Conservation (phyloP, 1,140 invertebrate species). For the Triops longicaudatus region DNA sequence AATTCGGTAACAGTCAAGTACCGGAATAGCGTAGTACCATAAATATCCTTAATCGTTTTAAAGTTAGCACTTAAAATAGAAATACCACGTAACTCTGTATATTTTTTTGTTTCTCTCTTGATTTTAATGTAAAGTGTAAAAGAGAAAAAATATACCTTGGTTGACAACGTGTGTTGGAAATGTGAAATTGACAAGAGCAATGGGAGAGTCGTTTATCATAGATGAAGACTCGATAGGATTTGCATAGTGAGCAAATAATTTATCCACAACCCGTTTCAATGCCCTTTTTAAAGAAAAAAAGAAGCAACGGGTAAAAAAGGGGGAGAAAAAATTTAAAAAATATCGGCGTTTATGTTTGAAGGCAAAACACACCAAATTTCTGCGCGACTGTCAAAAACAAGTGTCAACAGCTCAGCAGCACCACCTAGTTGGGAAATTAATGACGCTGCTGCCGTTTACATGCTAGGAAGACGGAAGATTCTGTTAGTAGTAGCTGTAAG, state of each 20-base stretch:
- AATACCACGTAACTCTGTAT: no score
- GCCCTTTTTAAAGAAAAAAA: not conserved
- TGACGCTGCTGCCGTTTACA: not conserved
- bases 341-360: not conserved
- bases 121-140: not conserved
- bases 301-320: not conserved
- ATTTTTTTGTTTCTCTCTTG: no score
- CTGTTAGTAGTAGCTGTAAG: not conserved
- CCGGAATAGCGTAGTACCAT: no score
- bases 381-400: conserved; percentile 2
- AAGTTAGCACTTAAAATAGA: no score
- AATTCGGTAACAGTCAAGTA: no score
- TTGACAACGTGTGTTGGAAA: not conserved
- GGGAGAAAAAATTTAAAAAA: not conserved
- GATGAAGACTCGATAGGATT: not conserved
- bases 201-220: conserved; percentile 3
- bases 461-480: not conserved
- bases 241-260: not conserved
- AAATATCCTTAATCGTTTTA: no score
- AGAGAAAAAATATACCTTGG: not conserved
- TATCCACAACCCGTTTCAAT: not conserved
- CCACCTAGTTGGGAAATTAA: not conserved
- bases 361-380: not conserved
- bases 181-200: conserved; percentile 12
- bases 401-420: conserved; percentile 9